Base-by-base conservation (phyloP, 2,113 vertebrate species). In the Lepisosteus oculatus region DNA sequence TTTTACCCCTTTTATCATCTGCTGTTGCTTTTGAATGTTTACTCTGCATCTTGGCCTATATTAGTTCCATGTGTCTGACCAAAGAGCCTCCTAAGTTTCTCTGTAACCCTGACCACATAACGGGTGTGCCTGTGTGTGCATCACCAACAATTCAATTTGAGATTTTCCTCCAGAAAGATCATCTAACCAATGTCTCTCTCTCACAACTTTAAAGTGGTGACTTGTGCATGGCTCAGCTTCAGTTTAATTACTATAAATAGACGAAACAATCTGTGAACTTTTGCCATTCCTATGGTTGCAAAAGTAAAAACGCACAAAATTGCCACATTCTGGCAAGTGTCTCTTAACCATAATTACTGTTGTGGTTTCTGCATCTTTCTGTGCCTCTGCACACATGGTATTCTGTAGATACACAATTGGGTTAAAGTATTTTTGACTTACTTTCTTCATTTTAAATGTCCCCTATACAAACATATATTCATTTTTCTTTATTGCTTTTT, bases 211-310 rank as follows among this genome's bases (percentile, higher is more conserved):
- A 61, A 45, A 70, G 44, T 62, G 59, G 56, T 62, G 41, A 62
- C 29, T 17, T 29, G 9, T 69, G 54, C 55, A 69, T 41, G 67
- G 17, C 51, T 56, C 55, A 14, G 67, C 54, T 69, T 15, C 3
- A 44, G 17, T 57, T 69, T 59, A 14, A 12, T 71, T 43, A 12
- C 43, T 63, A 62, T 29, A 71, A 71, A 71, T 71, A 63, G 61
- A 51, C 2, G 2, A 8, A 62, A 63, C 17, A 41, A 61, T 54
- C 55, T 71, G 69, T 45, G 56, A 71, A 61, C 68, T 43, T 69
- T 61, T 59, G 55, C 68, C 68, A 69, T 69, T 59, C 59, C 43
- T 55, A 69, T 6, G 6, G n/a, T 67, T 51, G 51, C 47, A 11
- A 11, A 51, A 59, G 15, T 55, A 43, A 69, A 69, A 44, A 42